Base-by-base conservation (phyloP, 2,113 vertebrate species). In the Turdus rufiventris region DNA sequence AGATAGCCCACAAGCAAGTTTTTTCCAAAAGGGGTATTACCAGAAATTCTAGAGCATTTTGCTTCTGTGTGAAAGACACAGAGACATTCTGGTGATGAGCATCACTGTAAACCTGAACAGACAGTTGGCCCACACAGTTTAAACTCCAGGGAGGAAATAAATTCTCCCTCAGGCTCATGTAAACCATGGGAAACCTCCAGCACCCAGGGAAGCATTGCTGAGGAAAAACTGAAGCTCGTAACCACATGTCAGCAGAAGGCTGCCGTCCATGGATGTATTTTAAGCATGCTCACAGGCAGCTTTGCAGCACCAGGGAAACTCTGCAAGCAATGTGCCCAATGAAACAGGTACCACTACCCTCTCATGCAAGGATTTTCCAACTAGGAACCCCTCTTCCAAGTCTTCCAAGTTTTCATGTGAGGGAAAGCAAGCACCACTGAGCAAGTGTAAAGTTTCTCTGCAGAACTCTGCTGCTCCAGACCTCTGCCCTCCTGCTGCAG, bases 141-240 rank as follows among this genome's bases (percentile, higher is more conserved):
- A 8, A 1, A 31, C 68, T 85, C 34, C 57, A 58, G 92, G 36
- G 36, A 93, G 85, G 89, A 89, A 95, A 76, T 36, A 83, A 89
- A 70, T 73, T 83, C 53, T 79, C 67, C 86, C 73, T 78, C 53
- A 86, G 76, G 65, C 76, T 91, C 47, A 57, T n/a, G 71, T 62
- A 85, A 93, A 93, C 48, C 67, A 85, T 76, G 67, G 75, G 91
- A 96, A 94, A 92, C 63, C 81, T 93, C 56, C 82, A 73, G 48
- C 62, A 89, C 20, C 12, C 53, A 77, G 47, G 18, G 21, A 91
- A 93, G 67, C 47, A 66, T 36, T 31, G 47, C 82, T 71, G 75
- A 85, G 57, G 60, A 47, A 86, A 95, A 80, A 72, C 43, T 70
- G 74, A 79, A 62, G 85, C 76, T 85, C 6, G 0, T 60, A 83